Conservation (phyloP, 2,797 vertebrate genomes). For the Micromesistius poutassou region DNA sequence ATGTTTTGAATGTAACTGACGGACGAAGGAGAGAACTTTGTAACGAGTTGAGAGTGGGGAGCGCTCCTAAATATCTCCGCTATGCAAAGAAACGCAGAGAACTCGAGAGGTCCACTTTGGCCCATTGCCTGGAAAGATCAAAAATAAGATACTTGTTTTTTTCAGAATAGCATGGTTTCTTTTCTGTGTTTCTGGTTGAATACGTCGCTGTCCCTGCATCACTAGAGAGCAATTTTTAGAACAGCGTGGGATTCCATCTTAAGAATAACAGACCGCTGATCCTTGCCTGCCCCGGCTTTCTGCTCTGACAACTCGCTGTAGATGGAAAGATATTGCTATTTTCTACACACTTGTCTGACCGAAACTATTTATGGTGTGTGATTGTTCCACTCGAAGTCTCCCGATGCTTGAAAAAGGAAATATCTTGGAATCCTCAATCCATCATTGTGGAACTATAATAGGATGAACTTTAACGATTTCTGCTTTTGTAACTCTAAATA, state of each 20-base stretch:
- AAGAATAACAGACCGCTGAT: constrained; percentile 60
- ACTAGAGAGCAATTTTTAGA: constrained; percentile 45
- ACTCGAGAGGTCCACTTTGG: constrained; percentile 9
- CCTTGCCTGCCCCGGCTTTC: constrained; percentile 40
- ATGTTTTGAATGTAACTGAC: not conserved
- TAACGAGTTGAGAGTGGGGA: not conserved
- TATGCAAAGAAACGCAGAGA: not conserved
- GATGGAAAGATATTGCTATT: constrained; percentile 39
- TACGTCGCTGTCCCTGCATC: constrained; percentile 23
- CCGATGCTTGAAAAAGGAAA: not conserved
- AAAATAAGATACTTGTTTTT: constrained; percentile 15
- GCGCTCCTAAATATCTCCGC: not conserved
- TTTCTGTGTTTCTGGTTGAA: constrained; percentile 32
- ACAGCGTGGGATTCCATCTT: constrained; percentile 63
- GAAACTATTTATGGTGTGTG: constrained; percentile 5
- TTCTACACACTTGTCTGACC: constrained; percentile 20
- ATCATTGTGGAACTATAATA: not conserved
- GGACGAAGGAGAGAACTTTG: not conserved
- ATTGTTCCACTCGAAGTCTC: constrained; percentile 10
- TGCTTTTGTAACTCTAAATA: not conserved
- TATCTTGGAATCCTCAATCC: not conserved
- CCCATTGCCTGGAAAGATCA: constrained; percentile 35
- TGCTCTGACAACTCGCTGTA: constrained; percentile 32
- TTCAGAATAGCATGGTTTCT: constrained; percentile 8
- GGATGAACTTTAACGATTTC: not conserved